Evolutionary conservation across 2,888 invertebrate genomes (phyloP).

Genomic region (Priocnemis perturbator): DNA sequence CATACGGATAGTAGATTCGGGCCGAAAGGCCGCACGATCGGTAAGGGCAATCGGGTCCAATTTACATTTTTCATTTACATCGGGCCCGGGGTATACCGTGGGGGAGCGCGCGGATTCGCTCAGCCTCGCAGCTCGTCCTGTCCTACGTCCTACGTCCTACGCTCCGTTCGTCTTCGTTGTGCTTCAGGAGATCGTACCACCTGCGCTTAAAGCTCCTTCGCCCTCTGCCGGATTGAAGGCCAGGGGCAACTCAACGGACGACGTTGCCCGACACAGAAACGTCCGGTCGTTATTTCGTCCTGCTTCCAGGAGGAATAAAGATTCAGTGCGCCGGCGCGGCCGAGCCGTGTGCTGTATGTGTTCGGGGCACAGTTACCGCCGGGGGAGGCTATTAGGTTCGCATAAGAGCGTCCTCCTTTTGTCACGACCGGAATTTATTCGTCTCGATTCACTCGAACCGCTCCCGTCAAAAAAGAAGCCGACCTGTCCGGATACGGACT

Average conservation of each 20-base stretch:
- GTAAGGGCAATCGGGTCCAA: constrained; percentile 68
- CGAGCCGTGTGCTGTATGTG: constrained; percentile 1
- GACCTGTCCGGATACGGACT: constrained; percentile 43
- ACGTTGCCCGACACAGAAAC: constrained; percentile 25
- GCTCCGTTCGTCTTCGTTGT: neutral
- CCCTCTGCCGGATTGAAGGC: constrained; percentile 49
- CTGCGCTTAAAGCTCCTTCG: constrained; percentile 33
- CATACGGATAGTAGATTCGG: constrained; percentile 47
- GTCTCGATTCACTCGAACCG: constrained; percentile 50
- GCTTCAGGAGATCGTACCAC: constrained; percentile 37
- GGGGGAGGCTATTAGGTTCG: constrained; percentile 58
- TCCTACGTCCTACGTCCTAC: neutral
- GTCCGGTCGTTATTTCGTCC: constrained; percentile 54
- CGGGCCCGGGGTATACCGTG: constrained; percentile 19
- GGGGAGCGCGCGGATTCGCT: neutral
- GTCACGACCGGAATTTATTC: constrained; percentile 60
- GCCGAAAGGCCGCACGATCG: constrained; percentile 56
- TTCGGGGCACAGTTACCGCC: neutral
- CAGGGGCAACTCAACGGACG: neutral
- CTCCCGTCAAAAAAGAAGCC: constrained; percentile 61
- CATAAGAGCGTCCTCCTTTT: constrained; percentile 59
- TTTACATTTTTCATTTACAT: constrained; percentile 74
- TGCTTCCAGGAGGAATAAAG: constrained; percentile 52
- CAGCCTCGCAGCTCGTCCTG: neutral
- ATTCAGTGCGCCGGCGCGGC: constrained; percentile 38